These are phyloP conservation scores for Grammomys dolichurus DNA, from an alignment of 2,113 vertebrate species.

Conservation along the genomic window DNA sequence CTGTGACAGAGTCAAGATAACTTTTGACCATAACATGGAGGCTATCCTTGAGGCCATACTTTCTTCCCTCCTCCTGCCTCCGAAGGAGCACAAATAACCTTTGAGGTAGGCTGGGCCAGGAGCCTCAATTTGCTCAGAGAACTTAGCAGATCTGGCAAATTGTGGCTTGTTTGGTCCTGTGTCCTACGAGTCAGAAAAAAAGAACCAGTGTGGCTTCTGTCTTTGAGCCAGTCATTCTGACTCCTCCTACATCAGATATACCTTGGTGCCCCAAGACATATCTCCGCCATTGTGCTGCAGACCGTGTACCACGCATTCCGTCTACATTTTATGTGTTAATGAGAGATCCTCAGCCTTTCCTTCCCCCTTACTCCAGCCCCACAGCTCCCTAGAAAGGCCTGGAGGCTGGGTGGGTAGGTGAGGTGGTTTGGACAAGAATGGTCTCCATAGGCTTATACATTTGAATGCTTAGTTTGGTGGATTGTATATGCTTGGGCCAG, in stretches of 20 bases:
- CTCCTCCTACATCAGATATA: accelerated
- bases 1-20: background rate
- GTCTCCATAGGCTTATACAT: background rate
- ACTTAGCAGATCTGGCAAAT: accelerated
- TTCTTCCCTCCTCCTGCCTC: background rate
- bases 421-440: background rate
- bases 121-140: background rate
- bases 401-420: too few relatives aligned
- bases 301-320: background rate
- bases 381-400: background rate
- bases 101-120: background rate
- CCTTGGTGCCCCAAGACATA: background rate
- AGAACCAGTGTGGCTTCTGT: background rate
- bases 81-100: background rate
- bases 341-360: background rate
- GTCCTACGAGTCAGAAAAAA: too few relatives aligned
- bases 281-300: background rate
- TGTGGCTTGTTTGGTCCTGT: background rate
- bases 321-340: background rate
- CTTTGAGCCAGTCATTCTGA: background rate
- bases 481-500: background rate
- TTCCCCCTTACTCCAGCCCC: background rate
- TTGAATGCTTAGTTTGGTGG: background rate
- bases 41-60: accelerated
- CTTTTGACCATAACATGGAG: background rate